Evolutionary conservation across 2,797 vertebrate genomes (phyloP).

Genomic region (Rhinophrynus dorsalis): DNA sequence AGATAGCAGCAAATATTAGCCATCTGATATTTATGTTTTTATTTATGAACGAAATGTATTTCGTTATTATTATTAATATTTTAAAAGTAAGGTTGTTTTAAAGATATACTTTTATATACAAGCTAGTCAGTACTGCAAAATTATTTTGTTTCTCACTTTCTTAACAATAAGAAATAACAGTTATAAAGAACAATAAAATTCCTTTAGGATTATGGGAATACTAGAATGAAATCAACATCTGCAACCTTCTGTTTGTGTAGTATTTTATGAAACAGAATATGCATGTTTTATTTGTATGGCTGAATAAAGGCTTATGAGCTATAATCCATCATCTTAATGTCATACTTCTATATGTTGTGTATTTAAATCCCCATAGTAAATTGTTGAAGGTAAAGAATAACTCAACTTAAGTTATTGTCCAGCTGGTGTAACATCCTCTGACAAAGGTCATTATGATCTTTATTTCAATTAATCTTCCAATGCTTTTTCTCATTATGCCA

Average conservation of each 20-base stretch:
- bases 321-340: conserved; percentile 84
- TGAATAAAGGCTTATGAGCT: conserved; percentile 83
- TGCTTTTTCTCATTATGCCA: conserved; percentile 72
- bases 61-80: too few species aligned
- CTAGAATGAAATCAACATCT: conserved; percentile 79
- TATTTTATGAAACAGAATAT: conserved; percentile 78
- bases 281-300: conserved; percentile 83
- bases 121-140: too few species aligned
- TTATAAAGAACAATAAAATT: too few species aligned
- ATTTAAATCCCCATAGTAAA: conserved; percentile 70
- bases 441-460: conserved; percentile 81
- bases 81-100: too few species aligned
- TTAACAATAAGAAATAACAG: too few species aligned
- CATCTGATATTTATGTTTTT: too few species aligned
- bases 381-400: conserved; percentile 77
- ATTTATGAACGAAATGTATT: too few species aligned
- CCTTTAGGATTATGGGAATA: conserved; percentile 64
- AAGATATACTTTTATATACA: too few species aligned
- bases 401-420: conserved; percentile 83
- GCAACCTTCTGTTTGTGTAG: conserved; percentile 79
- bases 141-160: too few species aligned
- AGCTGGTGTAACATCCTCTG: conserved; percentile 82
- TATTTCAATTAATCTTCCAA: conserved; percentile 73
- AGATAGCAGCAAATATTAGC: too few species aligned
- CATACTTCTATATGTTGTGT: conserved; percentile 83